Evolutionary conservation across 2,113 vertebrate species (phyloP).

Genomic region (Hemibates koningsi): DNA sequence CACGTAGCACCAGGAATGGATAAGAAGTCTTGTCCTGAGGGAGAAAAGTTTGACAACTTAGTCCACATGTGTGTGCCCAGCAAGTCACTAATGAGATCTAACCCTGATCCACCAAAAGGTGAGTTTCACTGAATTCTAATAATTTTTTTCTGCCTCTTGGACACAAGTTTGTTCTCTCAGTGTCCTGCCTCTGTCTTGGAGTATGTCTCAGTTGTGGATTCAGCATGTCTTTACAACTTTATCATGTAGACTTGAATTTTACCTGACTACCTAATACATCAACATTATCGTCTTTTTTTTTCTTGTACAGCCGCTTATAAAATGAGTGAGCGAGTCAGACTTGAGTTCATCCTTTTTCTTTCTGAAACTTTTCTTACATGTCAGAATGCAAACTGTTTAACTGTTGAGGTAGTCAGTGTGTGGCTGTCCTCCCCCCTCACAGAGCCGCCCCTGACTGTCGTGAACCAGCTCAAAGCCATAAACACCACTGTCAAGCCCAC

Average conservation of each 20-base stretch:
- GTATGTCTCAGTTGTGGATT: neutral
- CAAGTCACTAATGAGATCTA: neutral
- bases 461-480: neutral
- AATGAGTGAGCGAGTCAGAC: neutral
- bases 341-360: neutral
- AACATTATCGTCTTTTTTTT: fast-evolving
- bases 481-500: neutral
- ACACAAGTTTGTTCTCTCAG: neutral
- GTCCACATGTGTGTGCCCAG: neutral
- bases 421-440: neutral
- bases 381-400: neutral
- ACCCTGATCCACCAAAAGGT: constrained; percentile 2
- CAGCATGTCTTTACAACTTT: neutral
- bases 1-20: neutral
- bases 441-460: neutral
- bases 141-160: neutral
- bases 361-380: neutral
- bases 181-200: neutral
- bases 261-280: neutral
- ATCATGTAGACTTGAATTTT: neutral
- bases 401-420: neutral
- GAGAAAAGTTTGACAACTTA: constrained; percentile 6
- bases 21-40: constrained; percentile 18
- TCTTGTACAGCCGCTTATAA: neutral
- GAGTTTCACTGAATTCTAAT: neutral